phyloP scores from a whole-genome alignment of 2,797 vertebrate genomes.

The Urosaurus nigricauda region DNA sequence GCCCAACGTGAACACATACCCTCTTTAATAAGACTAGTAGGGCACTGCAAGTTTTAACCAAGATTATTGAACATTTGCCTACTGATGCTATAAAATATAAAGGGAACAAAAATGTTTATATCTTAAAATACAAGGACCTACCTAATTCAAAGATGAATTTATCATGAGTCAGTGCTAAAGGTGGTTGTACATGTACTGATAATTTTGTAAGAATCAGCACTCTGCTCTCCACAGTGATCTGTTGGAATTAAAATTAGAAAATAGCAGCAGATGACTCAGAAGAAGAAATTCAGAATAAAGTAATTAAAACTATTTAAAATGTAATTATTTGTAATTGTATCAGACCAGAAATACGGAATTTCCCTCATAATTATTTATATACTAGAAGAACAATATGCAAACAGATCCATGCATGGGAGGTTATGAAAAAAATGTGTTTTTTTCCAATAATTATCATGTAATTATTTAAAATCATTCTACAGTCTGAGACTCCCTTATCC shows the following conservation, averaged over 20 bases:
- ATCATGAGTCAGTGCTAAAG: slow-evolving; percentile 86
- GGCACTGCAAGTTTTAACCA: not conserved
- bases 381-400: not conserved
- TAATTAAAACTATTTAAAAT: not conserved
- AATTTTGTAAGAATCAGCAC: slow-evolving; percentile 80
- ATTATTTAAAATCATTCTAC: not conserved
- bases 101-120: not conserved
- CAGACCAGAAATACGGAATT: not conserved
- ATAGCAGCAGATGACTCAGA: slow-evolving; percentile 37
- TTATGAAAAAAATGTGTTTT: not conserved
- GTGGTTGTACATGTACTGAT: slow-evolving; percentile 86
- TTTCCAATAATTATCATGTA: not conserved
- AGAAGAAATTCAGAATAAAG: not conserved
- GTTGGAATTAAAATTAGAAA: slow-evolving; percentile 40
- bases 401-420: no score
- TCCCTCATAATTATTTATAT: not conserved
- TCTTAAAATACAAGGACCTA: slow-evolving; percentile 71
- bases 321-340: slow-evolving; percentile 15
- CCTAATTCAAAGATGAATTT: slow-evolving; percentile 88
- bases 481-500: no score
- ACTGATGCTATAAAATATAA: not conserved
- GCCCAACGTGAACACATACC: not conserved
- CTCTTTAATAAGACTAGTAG: not conserved
- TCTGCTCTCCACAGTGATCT: slow-evolving; percentile 87
- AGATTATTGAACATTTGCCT: not conserved